Percentiles rank a stretch among this genome's conserved stretches.
Conservation (phyloP, 2,797 vertebrate genomes). For the Podarcis lilfordi region DNA sequence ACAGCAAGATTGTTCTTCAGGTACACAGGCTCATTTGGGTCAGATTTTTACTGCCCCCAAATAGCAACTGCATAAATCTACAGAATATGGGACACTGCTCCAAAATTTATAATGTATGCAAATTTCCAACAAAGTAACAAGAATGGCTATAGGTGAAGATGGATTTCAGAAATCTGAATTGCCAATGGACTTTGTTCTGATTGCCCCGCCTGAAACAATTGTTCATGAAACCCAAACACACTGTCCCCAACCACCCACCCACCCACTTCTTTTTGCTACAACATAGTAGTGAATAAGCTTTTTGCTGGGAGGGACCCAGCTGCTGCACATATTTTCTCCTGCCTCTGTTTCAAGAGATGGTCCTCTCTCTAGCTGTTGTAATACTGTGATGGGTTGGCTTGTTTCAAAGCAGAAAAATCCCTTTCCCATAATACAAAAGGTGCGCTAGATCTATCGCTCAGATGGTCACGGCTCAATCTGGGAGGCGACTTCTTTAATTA, state of each 20-base stretch:
- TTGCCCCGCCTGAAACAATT: neutral
- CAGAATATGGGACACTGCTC: neutral
- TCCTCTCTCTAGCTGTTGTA: neutral
- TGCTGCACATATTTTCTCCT: constrained; percentile 32
- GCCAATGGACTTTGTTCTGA: neutral
- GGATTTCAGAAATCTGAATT: neutral
- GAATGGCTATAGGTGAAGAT: neutral
- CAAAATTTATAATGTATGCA: neutral
- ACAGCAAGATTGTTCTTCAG: neutral
- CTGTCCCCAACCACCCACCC: neutral
- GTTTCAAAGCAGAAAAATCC: neutral
- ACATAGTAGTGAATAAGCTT: too few relatives aligned
- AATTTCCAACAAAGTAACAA: neutral
- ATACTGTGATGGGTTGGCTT: neutral
- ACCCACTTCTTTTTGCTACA: neutral
- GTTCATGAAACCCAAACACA: neutral
- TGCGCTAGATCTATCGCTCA: constrained; percentile 48
- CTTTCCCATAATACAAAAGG: constrained; percentile 2
- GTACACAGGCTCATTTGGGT: neutral
- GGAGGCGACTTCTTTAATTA: constrained; percentile 51
- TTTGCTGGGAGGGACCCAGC: neutral
- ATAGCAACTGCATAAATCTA: neutral
- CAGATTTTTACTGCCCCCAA: neutral
- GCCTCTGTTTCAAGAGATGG: constrained; percentile 13
- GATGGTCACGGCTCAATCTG: neutral